Conservation (phyloP, 2,113 vertebrate genomes). For the Aix galericulata region DNA sequence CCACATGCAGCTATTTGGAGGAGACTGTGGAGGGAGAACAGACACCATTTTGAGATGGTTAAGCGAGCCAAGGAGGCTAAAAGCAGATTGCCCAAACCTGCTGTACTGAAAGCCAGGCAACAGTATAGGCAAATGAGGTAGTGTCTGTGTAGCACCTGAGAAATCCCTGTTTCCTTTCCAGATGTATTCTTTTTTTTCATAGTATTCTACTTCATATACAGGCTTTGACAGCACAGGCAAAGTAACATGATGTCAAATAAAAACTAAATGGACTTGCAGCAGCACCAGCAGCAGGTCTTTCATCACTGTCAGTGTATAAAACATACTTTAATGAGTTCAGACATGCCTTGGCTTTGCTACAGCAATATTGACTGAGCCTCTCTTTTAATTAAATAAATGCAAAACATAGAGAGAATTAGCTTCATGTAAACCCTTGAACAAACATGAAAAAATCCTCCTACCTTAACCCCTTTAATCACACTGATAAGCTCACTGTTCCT, state of each 20-base stretch:
- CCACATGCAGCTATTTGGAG: conserved; percentile 41
- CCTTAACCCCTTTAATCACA: not conserved
- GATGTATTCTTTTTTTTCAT: not conserved
- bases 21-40: not conserved
- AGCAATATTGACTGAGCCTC: conserved; percentile 34
- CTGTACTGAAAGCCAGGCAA: not conserved
- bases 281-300: conserved; percentile 42
- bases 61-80: not conserved
- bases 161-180: not conserved
- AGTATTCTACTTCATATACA: conserved; percentile 8
- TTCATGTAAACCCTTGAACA: not conserved
- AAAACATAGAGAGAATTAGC: conserved; percentile 41
- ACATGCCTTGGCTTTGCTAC: conserved; percentile 23
- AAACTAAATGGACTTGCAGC: conserved; percentile 32
- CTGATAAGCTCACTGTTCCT: not conserved
- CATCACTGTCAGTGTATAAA: conserved; percentile 23
- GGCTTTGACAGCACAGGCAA: conserved; percentile 33
- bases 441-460: not conserved
- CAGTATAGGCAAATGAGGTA: not conserved
- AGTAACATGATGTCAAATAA: conserved; percentile 23
- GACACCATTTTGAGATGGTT: not conserved
- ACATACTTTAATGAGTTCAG: conserved; percentile 42
- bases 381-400: conserved; percentile 47
- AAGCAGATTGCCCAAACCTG: not conserved
- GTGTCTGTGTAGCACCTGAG: not conserved